A percentile compares a stretch with the other conserved stretches of the same genome.
Evolutionary conservation across 2,888 invertebrate species (phyloP).

Genomic region (Drosophila stalkeri): DNA sequence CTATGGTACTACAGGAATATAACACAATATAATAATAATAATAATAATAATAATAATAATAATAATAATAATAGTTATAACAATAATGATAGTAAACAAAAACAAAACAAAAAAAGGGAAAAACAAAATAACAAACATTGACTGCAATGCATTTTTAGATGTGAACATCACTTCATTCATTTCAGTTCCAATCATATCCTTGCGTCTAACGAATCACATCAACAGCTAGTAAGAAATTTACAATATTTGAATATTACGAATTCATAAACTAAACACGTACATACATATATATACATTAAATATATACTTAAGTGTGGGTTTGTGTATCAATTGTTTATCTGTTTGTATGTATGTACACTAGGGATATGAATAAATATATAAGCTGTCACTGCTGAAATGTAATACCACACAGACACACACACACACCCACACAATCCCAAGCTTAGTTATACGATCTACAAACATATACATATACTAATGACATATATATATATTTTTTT

Average conservation of each 20-base stretch:
- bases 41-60: conserved; percentile 25
- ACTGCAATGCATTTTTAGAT: conserved; percentile 53
- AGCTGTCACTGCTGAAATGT: conserved; percentile 48
- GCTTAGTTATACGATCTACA: conserved; percentile 29
- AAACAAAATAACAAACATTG: conserved; percentile 35
- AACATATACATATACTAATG: conserved; percentile 16
- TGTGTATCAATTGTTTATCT: conserved; percentile 29
- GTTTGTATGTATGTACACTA: conserved; percentile 47
- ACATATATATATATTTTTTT: conserved; percentile 14
- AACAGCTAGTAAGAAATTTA: conserved; percentile 24
- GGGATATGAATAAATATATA: conserved; percentile 36
- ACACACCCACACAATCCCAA: conserved; percentile 10
- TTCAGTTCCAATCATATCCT: conserved; percentile 61
- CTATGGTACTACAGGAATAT: conserved; percentile 52
- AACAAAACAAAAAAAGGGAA: not conserved
- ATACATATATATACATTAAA: conserved; percentile 4
- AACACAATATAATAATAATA: conserved; percentile 40
- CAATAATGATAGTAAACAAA: conserved; percentile 2
- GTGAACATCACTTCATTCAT: conserved; percentile 30
- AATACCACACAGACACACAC: conserved; percentile 18
- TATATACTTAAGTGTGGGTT: conserved; percentile 25
- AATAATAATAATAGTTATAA: conserved; percentile 2
- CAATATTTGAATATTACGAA: not conserved
- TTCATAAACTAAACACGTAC: conserved; percentile 1
- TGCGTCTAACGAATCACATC: conserved; percentile 61